Evolutionary conservation across 2,113 vertebrate genomes (phyloP).

Genomic region (Bolborhynchus lineola): DNA sequence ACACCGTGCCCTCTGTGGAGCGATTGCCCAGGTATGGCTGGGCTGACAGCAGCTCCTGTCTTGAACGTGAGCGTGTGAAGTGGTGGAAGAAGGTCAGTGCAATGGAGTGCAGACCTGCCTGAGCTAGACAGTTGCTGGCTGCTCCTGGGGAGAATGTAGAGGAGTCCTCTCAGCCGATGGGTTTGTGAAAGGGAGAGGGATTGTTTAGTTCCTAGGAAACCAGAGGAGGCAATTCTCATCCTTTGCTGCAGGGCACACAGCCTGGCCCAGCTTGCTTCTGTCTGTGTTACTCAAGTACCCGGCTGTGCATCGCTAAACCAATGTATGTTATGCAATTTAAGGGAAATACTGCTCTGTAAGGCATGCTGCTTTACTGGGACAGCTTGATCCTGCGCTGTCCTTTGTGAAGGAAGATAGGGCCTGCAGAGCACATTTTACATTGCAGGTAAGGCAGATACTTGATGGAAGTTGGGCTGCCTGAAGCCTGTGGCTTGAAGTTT

Average conservation of each 20-base stretch:
- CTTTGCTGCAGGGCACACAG: not conserved
- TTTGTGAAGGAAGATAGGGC: not conserved
- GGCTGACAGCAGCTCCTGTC: not conserved
- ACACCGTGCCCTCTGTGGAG: not conserved
- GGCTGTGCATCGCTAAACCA: not conserved
- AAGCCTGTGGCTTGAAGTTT: not conserved
- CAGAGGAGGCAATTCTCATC: not conserved
- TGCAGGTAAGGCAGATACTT: not conserved
- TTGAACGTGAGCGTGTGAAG: not conserved
- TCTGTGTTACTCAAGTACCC: not conserved
- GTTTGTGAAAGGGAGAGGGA: not conserved
- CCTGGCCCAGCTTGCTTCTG: not conserved
- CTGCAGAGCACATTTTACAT: not conserved
- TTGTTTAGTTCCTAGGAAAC: not conserved
- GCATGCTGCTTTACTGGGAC: not conserved
- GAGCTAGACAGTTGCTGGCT: not conserved
- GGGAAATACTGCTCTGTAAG: not conserved
- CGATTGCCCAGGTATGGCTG: not conserved
- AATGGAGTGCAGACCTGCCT: not conserved
- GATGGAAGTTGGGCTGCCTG: not conserved
- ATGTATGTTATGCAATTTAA: rapidly evolving
- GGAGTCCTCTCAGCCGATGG: not conserved
- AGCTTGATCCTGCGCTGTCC: not conserved
- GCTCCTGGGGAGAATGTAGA: rapidly evolving
- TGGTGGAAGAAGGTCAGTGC: not conserved